Conservation (phyloP, 2,888 invertebrate genomes). For the Falcaria lacertinaria region DNA sequence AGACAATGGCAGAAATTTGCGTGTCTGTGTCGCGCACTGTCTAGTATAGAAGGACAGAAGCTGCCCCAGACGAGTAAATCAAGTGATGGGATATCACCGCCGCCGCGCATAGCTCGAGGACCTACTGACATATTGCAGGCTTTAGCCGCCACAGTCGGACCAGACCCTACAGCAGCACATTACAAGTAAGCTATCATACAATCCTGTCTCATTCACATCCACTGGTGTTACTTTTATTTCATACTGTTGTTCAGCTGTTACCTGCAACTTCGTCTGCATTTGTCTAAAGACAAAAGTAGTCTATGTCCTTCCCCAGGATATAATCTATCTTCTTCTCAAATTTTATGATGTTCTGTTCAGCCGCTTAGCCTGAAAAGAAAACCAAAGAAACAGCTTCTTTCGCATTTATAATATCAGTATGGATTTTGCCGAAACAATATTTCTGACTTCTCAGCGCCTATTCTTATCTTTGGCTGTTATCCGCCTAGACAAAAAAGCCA, state of each 20-base stretch:
- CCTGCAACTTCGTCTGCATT: no score
- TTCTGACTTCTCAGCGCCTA: no score
- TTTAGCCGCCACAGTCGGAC: conserved; percentile 87
- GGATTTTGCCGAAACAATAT: no score
- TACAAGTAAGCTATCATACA: conserved; percentile 79
- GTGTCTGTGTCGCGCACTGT: conserved; percentile 51
- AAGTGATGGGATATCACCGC: conserved; percentile 74
- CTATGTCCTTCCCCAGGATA: no score
- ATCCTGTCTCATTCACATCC: neutral
- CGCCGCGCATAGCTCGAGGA: conserved; percentile 85
- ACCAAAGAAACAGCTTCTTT: no score
- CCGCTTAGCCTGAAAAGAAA: no score
- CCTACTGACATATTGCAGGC: conserved; percentile 92
- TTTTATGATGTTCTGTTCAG: no score
- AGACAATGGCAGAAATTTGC: conserved; percentile 60
- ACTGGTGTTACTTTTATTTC: neutral
- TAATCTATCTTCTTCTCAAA: no score
- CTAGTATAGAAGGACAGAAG: conserved; percentile 60
- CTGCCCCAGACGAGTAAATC: conserved; percentile 48
- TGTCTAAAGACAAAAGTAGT: no score
- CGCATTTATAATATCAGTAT: no score
- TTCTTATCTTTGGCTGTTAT: no score
- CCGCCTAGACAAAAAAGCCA: no score
- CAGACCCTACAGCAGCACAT: conserved; percentile 91
- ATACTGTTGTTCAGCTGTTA: neutral